A percentile compares a stretch with the other conserved stretches of the same genome.
Conservation (phyloP, 2,113 vertebrate species). For the Harpagus bidentatus region DNA sequence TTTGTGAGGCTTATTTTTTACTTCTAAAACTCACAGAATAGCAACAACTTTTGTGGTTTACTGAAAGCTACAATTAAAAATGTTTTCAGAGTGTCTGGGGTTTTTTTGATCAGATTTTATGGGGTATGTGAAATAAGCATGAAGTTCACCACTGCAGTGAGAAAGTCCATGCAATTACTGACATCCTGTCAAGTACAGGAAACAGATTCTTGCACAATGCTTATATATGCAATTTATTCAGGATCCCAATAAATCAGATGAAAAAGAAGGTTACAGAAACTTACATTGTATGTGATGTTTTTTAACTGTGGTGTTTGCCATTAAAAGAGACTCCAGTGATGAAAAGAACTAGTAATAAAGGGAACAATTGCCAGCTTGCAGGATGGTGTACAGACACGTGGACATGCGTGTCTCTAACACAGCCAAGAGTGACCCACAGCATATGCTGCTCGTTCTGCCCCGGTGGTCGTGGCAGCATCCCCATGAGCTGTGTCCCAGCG, state of each 20-base stretch:
- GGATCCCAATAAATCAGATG: background rate
- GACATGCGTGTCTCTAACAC: fast-evolving
- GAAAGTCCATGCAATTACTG: background rate
- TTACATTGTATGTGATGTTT: background rate
- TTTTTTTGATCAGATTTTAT: background rate
- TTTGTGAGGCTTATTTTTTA: background rate
- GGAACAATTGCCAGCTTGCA: background rate
- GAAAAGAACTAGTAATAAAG: background rate
- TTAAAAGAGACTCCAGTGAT: background rate
- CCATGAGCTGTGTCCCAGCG: background rate
- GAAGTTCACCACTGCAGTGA: background rate
- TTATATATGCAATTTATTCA: background rate
- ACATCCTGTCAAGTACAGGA: background rate
- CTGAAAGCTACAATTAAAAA: background rate
- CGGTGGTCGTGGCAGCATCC: fast-evolving
- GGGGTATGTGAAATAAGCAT: background rate
- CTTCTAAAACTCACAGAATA: background rate
- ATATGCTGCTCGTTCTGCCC: background rate
- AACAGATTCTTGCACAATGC: background rate
- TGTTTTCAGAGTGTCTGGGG: fast-evolving
- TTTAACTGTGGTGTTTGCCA: background rate
- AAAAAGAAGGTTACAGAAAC: background rate
- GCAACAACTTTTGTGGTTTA: background rate
- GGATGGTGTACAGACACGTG: background rate
- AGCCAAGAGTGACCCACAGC: background rate